phyloP scores from a whole-genome alignment of 2,888 invertebrate species.

The Coelopa pilipes region DNA sequence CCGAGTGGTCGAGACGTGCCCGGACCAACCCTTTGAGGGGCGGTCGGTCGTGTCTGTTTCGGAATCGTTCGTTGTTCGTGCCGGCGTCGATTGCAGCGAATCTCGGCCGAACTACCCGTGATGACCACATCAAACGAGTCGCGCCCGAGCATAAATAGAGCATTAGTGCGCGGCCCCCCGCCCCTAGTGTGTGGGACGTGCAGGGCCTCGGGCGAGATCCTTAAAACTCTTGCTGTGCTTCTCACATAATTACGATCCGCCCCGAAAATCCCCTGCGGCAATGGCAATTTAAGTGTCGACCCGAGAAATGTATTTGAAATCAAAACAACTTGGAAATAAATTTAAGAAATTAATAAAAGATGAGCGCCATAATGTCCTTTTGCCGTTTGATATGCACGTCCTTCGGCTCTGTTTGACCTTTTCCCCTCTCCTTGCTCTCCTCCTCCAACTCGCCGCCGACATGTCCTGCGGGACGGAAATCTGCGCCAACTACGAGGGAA shows the following conservation, averaged over 20 bases:
- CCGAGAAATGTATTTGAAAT: slow-evolving; percentile 15
- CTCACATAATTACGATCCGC: too few relatives aligned
- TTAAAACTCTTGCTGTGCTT: too few relatives aligned
- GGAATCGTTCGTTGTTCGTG: background rate
- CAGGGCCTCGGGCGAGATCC: too few relatives aligned
- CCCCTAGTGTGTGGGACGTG: too few relatives aligned
- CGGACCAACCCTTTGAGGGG: too few relatives aligned
- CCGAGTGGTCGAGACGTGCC: too few relatives aligned
- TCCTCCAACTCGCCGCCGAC: background rate
- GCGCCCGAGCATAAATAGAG: too few relatives aligned
- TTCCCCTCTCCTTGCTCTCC: background rate
- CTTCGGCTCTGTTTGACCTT: slow-evolving; percentile 41
- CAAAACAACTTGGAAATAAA: slow-evolving; percentile 23
- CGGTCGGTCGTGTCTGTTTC: too few relatives aligned
- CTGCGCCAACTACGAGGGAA: background rate
- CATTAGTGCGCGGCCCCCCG: too few relatives aligned
- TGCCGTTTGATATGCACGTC: slow-evolving; percentile 38
- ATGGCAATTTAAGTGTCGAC: background rate
- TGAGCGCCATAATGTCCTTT: slow-evolving; percentile 56
- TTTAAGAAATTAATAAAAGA: slow-evolving; percentile 59
- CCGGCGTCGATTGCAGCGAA: background rate
- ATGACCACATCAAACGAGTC: too few relatives aligned
- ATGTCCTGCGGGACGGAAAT: slow-evolving; percentile 19
- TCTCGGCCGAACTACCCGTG: background rate
- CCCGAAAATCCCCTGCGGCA: too few relatives aligned